phyloP scores from a whole-genome alignment of 2,113 vertebrate genomes.

The Blennius ocellaris region DNA sequence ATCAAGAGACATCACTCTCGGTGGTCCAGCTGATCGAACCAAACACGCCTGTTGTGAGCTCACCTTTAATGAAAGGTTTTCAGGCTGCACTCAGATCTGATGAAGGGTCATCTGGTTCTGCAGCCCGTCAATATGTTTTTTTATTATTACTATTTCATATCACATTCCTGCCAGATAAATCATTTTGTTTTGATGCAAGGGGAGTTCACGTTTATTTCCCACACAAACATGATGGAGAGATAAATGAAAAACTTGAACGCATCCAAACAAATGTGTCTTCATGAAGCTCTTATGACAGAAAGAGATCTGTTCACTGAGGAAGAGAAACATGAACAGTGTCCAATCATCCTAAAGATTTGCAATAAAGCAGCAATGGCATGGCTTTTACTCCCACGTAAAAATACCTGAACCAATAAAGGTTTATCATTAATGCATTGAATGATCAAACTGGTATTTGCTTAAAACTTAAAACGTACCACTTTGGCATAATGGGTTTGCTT shows the following conservation, averaged over 20 bases:
- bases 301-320: too few relatives aligned
- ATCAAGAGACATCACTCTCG: neutral
- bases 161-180: slow-evolving; percentile 22
- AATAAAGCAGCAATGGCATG: too few relatives aligned
- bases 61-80: slow-evolving; percentile 38
- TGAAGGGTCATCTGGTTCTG: slow-evolving; percentile 8
- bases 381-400: too few relatives aligned
- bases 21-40: slow-evolving; percentile 18
- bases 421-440: too few relatives aligned
- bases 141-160: slow-evolving; percentile 45
- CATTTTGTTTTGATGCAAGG: slow-evolving; percentile 13
- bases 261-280: neutral
- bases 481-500: too few relatives aligned
- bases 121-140: slow-evolving; percentile 27
- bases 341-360: too few relatives aligned
- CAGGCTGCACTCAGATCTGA: slow-evolving; percentile 32
- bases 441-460: too few relatives aligned
- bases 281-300: neutral
- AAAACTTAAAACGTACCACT: too few relatives aligned
- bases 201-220: slow-evolving; percentile 2
- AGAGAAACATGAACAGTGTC: too few relatives aligned
- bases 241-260: neutral
- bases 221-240: neutral
- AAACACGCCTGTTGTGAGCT: slow-evolving; percentile 4
- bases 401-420: too few relatives aligned